These are phyloP conservation scores for Nephrotoma flavescens DNA, from an alignment of 2,888 invertebrate genomes.

Conservation along the genomic window DNA sequence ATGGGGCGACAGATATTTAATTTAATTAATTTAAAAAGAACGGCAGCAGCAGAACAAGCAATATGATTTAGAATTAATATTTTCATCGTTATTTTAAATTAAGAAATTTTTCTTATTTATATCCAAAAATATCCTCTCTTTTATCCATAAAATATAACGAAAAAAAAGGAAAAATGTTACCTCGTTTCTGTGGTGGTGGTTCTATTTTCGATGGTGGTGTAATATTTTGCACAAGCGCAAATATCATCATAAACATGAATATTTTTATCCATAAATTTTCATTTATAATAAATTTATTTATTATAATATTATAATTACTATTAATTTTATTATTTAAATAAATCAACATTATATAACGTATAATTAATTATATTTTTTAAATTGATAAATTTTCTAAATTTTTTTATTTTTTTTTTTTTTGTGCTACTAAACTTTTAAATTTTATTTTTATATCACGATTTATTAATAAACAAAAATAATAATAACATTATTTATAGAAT, in stretches of 20 bases:
- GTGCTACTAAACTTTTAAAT: background rate
- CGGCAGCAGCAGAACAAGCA: background rate
- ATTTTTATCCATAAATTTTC: constrained; percentile 4
- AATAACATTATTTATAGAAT: background rate
- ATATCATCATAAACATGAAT: constrained; percentile 2
- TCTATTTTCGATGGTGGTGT: background rate
- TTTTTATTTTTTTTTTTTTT: background rate
- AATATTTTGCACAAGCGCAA: constrained; percentile 5
- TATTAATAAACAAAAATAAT: background rate
- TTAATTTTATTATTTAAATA: background rate
- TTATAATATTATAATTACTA: background rate
- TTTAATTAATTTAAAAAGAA: background rate
- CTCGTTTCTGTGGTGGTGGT: constrained; percentile 5
- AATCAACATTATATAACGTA: background rate
- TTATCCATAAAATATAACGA: background rate
- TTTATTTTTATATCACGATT: background rate
- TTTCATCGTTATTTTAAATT: background rate
- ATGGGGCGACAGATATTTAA: background rate
- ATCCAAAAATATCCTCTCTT: background rate
- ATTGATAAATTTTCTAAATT: background rate
- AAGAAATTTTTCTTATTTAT: background rate
- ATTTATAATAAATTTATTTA: constrained; percentile 1
- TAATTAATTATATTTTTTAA: background rate
- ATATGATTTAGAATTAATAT: background rate
- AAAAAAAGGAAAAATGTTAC: background rate